Percentiles rank a stretch among this genome's conserved stretches.
Evolutionary conservation across 2,113 vertebrate species (phyloP).

Genomic region (Microcebus tavaratra): DNA sequence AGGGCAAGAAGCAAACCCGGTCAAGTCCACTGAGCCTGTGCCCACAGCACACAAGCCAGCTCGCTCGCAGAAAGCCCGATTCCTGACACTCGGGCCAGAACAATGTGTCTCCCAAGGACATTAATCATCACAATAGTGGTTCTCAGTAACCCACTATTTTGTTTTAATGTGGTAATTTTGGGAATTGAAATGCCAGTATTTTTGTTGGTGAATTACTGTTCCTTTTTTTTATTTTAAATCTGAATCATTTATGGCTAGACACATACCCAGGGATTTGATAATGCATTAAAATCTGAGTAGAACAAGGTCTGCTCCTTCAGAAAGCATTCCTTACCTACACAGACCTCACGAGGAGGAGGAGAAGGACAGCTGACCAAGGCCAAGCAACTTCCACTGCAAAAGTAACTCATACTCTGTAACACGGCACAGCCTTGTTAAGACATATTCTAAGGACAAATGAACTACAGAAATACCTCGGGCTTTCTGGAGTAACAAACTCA

Average conservation of each 20-base stretch:
- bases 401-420: background rate
- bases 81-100: background rate
- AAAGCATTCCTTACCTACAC: background rate
- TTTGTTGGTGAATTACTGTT: slow-evolving; percentile 30
- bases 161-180: slow-evolving; percentile 36
- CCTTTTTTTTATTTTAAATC: slow-evolving; percentile 7
- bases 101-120: background rate
- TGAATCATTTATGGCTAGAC: slow-evolving; percentile 44
- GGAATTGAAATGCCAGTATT: slow-evolving; percentile 24
- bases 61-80: background rate
- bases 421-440: background rate
- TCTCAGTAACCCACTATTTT: slow-evolving; percentile 18
- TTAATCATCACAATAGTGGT: background rate
- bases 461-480: background rate
- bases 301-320: background rate
- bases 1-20: background rate
- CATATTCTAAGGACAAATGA: rapidly evolving
- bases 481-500: background rate
- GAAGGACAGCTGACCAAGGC: background rate
- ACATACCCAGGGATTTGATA: background rate
- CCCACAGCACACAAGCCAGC: background rate
- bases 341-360: background rate
- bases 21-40: background rate
- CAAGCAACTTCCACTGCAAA: background rate
- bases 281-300: background rate